Conservation (phyloP, 1,140 invertebrate species). For the Tetragnatha versicolor region DNA sequence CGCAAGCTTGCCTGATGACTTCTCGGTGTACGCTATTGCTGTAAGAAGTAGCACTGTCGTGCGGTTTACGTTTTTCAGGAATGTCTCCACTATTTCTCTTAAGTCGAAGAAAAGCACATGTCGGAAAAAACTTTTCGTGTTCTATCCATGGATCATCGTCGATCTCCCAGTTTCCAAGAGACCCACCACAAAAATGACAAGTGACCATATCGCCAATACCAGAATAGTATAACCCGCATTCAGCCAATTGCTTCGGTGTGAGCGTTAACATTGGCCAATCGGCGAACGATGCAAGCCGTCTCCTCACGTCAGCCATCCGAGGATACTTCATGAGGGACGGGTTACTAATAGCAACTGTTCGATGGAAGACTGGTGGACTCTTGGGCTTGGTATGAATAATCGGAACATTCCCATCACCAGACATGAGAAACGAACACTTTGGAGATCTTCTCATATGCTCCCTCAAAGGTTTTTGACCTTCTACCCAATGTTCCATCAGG, state of each 20-base stretch:
- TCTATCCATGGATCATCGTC: slow-evolving; percentile 86
- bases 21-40: not conserved
- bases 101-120: slow-evolving; percentile 78
- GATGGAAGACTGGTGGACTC: no score
- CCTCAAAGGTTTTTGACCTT: slow-evolving; percentile 74
- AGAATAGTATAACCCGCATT: slow-evolving; percentile 89
- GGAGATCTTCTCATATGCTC: slow-evolving; percentile 75
- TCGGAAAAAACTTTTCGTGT: slow-evolving; percentile 82
- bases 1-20: not conserved
- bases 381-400: not conserved
- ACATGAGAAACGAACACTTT: slow-evolving; percentile 56
- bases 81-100: not conserved
- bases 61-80: no score
- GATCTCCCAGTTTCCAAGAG: slow-evolving; percentile 85
- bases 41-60: no score
- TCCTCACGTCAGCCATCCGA: slow-evolving; percentile 25
- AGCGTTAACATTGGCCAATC: slow-evolving; percentile 70
- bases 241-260: slow-evolving; percentile 77
- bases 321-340: slow-evolving; percentile 53
- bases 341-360: not conserved
- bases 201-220: slow-evolving; percentile 81
- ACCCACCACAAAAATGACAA: slow-evolving; percentile 86
- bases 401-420: slow-evolving; percentile 28
- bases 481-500: slow-evolving; percentile 75
- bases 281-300: slow-evolving; percentile 41